phyloP scores from a whole-genome alignment of 1,140 invertebrate species.

The Drusus annulatus region DNA sequence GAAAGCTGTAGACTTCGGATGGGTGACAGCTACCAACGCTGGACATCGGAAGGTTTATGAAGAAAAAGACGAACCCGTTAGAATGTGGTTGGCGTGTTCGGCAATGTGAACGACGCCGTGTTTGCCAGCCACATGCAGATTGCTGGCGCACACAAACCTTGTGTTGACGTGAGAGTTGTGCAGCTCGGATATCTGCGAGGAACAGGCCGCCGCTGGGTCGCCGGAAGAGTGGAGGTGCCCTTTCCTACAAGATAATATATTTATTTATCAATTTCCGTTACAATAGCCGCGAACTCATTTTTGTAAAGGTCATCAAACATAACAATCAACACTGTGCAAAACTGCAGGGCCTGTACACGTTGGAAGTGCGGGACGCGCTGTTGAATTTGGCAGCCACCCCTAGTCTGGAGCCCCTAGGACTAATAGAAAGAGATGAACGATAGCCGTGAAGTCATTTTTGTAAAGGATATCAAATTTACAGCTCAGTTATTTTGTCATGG shows the following conservation, averaged over 20 bases:
- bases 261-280: too few relatives aligned
- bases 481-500: too few relatives aligned
- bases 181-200: constrained; percentile 73
- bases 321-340: background rate
- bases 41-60: too few relatives aligned
- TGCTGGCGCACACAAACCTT: constrained; percentile 65
- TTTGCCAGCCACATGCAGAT: constrained; percentile 69
- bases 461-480: too few relatives aligned
- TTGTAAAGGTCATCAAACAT: too few relatives aligned
- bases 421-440: too few relatives aligned
- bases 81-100: constrained; percentile 66
- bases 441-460: too few relatives aligned
- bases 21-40: too few relatives aligned
- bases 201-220: constrained; percentile 77
- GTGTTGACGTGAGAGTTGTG: constrained; percentile 74
- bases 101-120: constrained; percentile 71
- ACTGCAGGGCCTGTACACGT: background rate
- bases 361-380: background rate
- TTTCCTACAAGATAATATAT: constrained; percentile 58
- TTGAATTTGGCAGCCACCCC: too few relatives aligned
- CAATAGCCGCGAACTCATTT: too few relatives aligned
- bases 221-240: constrained; percentile 67
- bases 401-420: too few relatives aligned
- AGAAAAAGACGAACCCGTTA: background rate
- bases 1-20: too few relatives aligned